Evolutionary conservation across 1,140 invertebrate genomes (phyloP), one percentile per base, ranked within the genome.

Genomic region (Pseudomyrmex pallidus): DNA sequence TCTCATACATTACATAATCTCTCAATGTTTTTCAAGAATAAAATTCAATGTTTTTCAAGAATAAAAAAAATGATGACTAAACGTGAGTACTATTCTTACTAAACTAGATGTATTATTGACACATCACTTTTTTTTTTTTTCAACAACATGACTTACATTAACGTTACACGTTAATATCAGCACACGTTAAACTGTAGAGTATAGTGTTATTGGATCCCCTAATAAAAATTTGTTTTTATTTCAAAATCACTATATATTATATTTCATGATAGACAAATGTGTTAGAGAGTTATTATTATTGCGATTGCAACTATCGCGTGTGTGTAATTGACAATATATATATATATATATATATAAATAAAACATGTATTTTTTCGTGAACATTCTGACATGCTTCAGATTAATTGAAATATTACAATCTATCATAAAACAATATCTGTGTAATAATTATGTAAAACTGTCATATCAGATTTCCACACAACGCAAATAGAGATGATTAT

Each of bases 321-420:
- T 20, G 44, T 73, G 46, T 85, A 84, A 85, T 85, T 85, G 84
- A 85, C 80, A n/a, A n/a, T n/a, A n/a, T n/a, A n/a, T n/a, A n/a
- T n/a, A n/a, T n/a, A 78, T n/a, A 15, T 62, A 57, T 1, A 25
- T 77, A 73, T 56, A 52, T 48, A 84, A 84, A 52, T 77, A 10
- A 84, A 76, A 52, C 64, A 56, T 64, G 25, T 13, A 35, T 46
- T 0, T 84, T 5, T 5, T 68, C 3, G 0, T 70, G 25, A 35
- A 50, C 57, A 25, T 68, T 54, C 59, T 13, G 12, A 44, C 3
- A 0, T 54, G 54, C 35, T 25, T 44, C 59, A 46, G 50, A n/a
- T 57, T 22, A 57, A n/a, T 57, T 22, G 4, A 83, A 50, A 76
- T 46, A 0, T 61, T 13, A 2, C 48, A 35, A 67, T 25, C 25